A percentile compares a stretch with the other conserved stretches of the same genome.
phyloP scores from a whole-genome alignment of 2,888 invertebrate genomes.

The Chloromyia formosa region DNA sequence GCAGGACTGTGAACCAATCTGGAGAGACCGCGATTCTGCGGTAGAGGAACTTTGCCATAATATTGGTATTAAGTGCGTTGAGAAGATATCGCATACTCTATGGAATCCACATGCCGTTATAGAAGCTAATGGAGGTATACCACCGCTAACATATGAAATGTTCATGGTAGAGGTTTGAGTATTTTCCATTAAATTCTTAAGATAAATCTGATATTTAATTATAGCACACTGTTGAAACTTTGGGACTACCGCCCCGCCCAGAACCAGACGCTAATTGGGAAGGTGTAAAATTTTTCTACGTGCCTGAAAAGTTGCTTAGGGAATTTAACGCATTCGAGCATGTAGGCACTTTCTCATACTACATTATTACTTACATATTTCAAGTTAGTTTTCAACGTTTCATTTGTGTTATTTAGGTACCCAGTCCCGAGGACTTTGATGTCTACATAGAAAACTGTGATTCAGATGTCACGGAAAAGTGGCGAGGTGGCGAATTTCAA shows the following conservation, averaged over 20 bases:
- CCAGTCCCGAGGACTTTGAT: constrained; percentile 69
- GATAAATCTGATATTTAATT: constrained; percentile 47
- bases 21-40: constrained; percentile 70
- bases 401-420: too few species aligned
- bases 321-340: constrained; percentile 66
- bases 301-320: constrained; percentile 64
- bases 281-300: constrained; percentile 65
- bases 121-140: constrained; percentile 73
- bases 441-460: constrained; percentile 64
- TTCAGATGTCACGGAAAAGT: constrained; percentile 63
- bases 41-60: constrained; percentile 69
- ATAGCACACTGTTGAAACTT: constrained; percentile 71
- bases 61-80: constrained; percentile 67
- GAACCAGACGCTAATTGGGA: constrained; percentile 64
- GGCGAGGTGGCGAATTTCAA: constrained; percentile 74
- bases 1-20: constrained; percentile 78
- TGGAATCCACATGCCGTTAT: constrained; percentile 75
- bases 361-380: neutral
- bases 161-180: constrained; percentile 66
- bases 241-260: constrained; percentile 71
- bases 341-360: constrained; percentile 56
- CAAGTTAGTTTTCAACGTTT: neutral
- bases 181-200: neutral
- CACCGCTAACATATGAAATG: constrained; percentile 77
- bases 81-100: constrained; percentile 75